Evolutionary conservation across 2,797 vertebrate genomes (phyloP), one percentile per base, ranked within the genome.

Genomic region (Poeciliopsis gracilis): DNA sequence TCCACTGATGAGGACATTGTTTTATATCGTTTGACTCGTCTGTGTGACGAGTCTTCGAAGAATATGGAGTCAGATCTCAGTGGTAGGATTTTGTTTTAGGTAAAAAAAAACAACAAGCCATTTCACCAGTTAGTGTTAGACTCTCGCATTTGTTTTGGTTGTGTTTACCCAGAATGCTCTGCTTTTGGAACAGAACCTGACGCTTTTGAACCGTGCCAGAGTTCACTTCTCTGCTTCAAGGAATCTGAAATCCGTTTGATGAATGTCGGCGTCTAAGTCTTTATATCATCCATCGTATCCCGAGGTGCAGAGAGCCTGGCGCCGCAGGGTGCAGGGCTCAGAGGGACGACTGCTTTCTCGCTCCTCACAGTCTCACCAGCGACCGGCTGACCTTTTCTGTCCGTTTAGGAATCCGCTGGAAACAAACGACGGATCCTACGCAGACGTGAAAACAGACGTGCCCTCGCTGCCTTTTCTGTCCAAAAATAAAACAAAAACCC

Each of bases 171-270:
- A 49, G 18, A 49, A 49, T 20, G 47, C 47, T 18, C 47, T 49
- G 47, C 47, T 49, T 20, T 49, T 20, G 18, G 47, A 49, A 20
- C 6, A 49, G 18, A 2, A 2, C 18, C 20, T 49, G 47, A 20
- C 0, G 47, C 18, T 20, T 20, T 20, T 5, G 6, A 49, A 20
- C 47, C 47, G 18, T 7, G 18, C 18, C 47, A 49, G 47, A 49
- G 47, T 49, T 49, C 47, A 49, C 18, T 49, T 49, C 20, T 51
- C 74, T 55, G n/a, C 0, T 84, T 79, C 71, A 73, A 81, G 72
- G 67, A 49, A 3, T 41, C 67, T 73, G 36, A n/a, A n/a, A 30
- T 77, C 57, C 77, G 77, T 80, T 80, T 80, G 75, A 89, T 86
- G 78, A 81, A 84, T 77, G 85, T 87, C 73, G 63, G 38, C n/a